Conservation (phyloP, 2,797 vertebrate genomes). For the Cynodonichthys magdalenae region DNA sequence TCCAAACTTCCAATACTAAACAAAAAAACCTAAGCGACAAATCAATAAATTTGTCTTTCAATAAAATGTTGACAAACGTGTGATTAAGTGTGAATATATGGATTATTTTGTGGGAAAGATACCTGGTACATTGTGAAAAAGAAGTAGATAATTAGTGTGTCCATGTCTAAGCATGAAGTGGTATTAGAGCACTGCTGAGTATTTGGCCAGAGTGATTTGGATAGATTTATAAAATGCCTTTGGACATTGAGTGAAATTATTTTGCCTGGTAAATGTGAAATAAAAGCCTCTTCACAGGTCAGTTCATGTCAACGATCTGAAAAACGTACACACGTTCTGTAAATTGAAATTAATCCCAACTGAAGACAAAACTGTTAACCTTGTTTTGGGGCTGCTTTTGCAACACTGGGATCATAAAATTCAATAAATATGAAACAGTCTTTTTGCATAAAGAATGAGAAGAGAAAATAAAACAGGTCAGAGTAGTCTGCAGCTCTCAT, state of each 20-base stretch:
- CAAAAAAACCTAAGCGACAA: background rate
- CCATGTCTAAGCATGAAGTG: background rate
- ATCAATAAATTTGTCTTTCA: background rate
- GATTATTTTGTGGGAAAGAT: background rate
- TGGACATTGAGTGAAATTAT: background rate
- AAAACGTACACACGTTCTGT: background rate
- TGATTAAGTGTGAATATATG: background rate
- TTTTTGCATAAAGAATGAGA: background rate
- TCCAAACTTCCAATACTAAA: conserved; percentile 6
- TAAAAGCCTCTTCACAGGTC: background rate
- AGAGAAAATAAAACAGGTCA: conserved; percentile 6
- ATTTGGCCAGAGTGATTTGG: background rate
- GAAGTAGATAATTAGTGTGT: background rate
- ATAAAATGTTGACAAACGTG: background rate
- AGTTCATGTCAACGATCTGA: background rate
- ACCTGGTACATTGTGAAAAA: conserved; percentile 75
- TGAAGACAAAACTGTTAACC: background rate
- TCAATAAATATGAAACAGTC: background rate
- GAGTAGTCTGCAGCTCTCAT: background rate
- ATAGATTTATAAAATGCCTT: background rate
- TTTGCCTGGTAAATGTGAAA: conserved; percentile 1
- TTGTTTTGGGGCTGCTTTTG: background rate
- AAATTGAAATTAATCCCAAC: background rate
- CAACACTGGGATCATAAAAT: background rate
- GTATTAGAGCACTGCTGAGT: background rate